These are phyloP conservation scores for Dicerorhinus sumatrensis DNA, from an alignment of 2,113 vertebrate species.

Conservation along the genomic window DNA sequence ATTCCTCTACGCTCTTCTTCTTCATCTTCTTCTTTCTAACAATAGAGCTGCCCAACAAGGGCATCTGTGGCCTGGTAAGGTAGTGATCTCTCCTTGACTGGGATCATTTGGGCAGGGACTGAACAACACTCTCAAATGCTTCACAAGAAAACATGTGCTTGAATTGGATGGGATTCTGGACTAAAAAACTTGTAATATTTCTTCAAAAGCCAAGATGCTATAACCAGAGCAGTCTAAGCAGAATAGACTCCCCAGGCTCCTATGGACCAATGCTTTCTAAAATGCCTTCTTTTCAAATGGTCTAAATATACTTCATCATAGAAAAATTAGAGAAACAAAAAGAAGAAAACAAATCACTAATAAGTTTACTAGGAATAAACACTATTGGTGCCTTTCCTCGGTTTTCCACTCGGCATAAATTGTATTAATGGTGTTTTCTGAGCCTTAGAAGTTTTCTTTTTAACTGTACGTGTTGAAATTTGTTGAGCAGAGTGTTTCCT, in stretches of 20 bases:
- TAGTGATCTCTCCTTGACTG: accelerated
- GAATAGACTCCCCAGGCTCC: too few relatives aligned
- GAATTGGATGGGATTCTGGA: not conserved
- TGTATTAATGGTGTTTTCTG: not conserved
- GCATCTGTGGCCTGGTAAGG: not conserved
- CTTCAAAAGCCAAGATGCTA: not conserved
- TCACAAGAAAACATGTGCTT: not conserved
- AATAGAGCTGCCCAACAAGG: not conserved
- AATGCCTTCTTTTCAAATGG: not conserved
- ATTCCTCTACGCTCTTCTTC: too few relatives aligned
- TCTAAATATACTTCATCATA: not conserved
- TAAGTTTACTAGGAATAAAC: not conserved
- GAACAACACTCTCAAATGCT: not conserved
- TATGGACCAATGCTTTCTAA: too few relatives aligned
- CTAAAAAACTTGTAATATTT: not conserved
- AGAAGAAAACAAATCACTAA: not conserved
- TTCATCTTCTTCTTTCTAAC: not conserved
- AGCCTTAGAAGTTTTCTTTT: not conserved
- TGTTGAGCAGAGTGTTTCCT: not conserved
- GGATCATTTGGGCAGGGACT: too few relatives aligned
- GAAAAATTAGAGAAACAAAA: not conserved
- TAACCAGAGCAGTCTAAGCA: not conserved
- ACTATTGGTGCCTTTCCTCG: not conserved
- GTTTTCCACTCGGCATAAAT: not conserved
- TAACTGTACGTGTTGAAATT: not conserved